phyloP scores from a whole-genome alignment of 2,797 vertebrate species.

The Gastrophryne carolinensis region DNA sequence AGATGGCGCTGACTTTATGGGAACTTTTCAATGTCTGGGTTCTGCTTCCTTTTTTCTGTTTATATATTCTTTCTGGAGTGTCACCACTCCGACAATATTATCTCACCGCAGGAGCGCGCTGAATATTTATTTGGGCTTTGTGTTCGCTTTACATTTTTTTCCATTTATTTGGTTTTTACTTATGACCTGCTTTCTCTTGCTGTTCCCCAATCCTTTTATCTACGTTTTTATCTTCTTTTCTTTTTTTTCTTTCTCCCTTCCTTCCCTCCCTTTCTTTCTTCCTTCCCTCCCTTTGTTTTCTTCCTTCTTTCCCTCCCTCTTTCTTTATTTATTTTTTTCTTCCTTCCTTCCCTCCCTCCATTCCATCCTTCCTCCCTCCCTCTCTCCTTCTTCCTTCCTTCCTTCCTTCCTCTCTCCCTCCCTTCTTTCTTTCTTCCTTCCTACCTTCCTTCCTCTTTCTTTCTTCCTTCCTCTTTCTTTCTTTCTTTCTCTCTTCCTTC shows the following conservation, averaged over 20 bases:
- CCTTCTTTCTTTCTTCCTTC: not conserved
- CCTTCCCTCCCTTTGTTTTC: too few species aligned
- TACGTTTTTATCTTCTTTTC: too few species aligned
- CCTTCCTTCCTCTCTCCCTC: not conserved
- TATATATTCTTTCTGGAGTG: not conserved
- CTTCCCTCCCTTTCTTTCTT: too few species aligned
- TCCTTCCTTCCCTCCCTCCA: too few species aligned
- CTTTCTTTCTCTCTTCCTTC: too few species aligned
- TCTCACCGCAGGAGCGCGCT: not conserved
- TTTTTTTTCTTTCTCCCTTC: too few species aligned
- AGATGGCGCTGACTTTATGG: constrained; percentile 57
- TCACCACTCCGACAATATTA: not conserved
- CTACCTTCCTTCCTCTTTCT: not conserved
- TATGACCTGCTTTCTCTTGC: not conserved
- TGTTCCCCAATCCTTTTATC: too few species aligned
- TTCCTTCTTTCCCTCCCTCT: too few species aligned
- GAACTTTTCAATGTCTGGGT: constrained; percentile 7
- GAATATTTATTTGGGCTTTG: not conserved
- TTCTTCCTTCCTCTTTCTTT: not conserved
- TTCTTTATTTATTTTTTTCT: too few species aligned
- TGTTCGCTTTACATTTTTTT: not conserved
- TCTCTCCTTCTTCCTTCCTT: too few species aligned
- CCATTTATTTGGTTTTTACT: not conserved
- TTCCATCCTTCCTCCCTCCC: too few species aligned
- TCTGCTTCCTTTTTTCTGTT: not conserved